Conservation (phyloP, 1,140 invertebrate species). For the Camponotus pennsylvanicus region DNA sequence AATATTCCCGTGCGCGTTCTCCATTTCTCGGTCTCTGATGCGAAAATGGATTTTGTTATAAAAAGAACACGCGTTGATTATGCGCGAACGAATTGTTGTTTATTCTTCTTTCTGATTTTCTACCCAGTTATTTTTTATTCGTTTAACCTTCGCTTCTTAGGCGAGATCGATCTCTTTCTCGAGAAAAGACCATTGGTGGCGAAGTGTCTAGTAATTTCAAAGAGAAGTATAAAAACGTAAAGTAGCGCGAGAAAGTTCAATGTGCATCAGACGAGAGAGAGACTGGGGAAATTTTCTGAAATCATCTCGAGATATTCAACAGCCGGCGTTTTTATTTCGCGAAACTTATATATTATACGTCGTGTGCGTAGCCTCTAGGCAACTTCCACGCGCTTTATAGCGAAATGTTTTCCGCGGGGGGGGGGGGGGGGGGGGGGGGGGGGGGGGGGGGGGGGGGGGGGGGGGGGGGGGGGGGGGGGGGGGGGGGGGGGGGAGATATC, state of each 20-base stretch:
- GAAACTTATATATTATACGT: not conserved
- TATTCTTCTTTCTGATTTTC: not conserved
- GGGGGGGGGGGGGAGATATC: too few species aligned
- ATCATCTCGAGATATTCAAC: not conserved
- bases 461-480: too few species aligned
- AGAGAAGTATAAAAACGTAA: not conserved
- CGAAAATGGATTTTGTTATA: conserved; percentile 54
- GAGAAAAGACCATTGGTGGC: not conserved
- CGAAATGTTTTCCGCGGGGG: not conserved
- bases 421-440: too few species aligned
- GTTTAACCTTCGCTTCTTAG: conserved; percentile 21
- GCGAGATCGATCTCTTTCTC: conserved; percentile 43
- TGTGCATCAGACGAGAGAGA: not conserved
- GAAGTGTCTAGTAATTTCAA: not conserved
- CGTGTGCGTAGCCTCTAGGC: not conserved
- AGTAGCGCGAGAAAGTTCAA: conserved; percentile 11
- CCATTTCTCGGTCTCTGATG: conserved; percentile 38
- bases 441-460: too few species aligned
- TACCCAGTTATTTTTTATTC: not conserved
- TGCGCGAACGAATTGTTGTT: conserved; percentile 43
- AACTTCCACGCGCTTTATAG: not conserved
- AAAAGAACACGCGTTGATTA: conserved; percentile 55
- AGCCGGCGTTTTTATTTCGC: conserved; percentile 17
- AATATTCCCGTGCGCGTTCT: conserved; percentile 67
- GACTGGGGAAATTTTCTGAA: not conserved